Evolutionary conservation across 2,113 vertebrate species (phyloP).

Genomic region (Antidorcas marsupialis): DNA sequence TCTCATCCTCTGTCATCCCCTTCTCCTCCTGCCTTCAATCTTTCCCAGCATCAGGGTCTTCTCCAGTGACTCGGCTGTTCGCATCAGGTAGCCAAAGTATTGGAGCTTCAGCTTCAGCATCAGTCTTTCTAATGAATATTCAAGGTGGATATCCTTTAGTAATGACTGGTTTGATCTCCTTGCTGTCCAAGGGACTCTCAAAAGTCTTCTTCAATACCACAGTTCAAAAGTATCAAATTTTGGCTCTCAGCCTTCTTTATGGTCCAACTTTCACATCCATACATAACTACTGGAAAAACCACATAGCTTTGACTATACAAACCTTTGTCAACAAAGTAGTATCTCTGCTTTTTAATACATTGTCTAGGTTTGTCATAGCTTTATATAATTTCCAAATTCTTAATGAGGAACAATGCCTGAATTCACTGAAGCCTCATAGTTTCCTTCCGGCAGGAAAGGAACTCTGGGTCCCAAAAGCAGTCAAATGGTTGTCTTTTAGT

Average conservation of each 20-base stretch:
- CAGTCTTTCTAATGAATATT: not conserved
- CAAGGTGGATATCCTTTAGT: not conserved
- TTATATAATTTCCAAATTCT: not conserved
- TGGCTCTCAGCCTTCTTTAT: not conserved
- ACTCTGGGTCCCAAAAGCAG: not conserved
- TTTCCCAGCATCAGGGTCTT: not conserved
- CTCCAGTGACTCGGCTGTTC: not conserved
- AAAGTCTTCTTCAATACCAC: not conserved
- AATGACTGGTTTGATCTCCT: not conserved
- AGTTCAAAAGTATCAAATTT: not conserved
- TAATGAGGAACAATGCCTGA: not conserved
- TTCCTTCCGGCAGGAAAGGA: not conserved
- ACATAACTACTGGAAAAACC: not conserved
- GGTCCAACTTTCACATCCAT: not conserved
- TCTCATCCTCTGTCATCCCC: not conserved
- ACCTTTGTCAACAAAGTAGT: not conserved
- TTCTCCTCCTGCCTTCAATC: not conserved
- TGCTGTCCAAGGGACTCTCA: not conserved
- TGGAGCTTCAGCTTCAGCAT: not conserved
- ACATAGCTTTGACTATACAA: not conserved
- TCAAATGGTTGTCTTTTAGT: not conserved
- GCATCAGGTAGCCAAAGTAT: not conserved
- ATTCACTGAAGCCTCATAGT: not conserved
- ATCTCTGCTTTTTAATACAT: not conserved
- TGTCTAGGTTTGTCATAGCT: not conserved